These are phyloP conservation scores for Rattus norvegicus DNA, from an alignment of 2,113 vertebrate species.

Conservation along the genomic window DNA sequence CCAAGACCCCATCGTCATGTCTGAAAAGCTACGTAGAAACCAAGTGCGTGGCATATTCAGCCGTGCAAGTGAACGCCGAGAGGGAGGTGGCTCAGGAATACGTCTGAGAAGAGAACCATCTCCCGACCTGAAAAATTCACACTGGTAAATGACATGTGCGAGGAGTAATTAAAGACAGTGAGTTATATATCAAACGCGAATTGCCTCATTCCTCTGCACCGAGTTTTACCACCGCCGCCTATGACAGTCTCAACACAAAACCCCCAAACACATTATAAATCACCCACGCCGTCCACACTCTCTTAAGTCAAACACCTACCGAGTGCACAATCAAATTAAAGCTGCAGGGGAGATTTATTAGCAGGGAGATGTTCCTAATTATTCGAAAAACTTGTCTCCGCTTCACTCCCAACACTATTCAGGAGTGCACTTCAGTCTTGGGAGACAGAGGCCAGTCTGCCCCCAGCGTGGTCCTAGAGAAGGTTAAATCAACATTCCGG, in stretches of 20 bases:
- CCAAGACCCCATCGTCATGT: neutral
- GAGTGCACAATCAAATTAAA: conserved; percentile 82
- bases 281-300: conserved; percentile 45
- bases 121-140: conserved; percentile 41
- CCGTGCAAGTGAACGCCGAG: conserved; percentile 25
- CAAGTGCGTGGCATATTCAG: neutral
- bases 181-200: conserved; percentile 69
- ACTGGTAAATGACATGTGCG: conserved; percentile 64
- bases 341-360: conserved; percentile 86
- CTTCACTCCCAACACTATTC: conserved; percentile 75
- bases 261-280: conserved; percentile 84
- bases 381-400: conserved; percentile 81
- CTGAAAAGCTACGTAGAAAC: neutral
- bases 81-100: neutral
- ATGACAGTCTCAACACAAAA: conserved; percentile 68
- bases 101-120: conserved; percentile 60
- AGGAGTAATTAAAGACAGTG: conserved; percentile 80
- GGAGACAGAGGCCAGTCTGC: conserved; percentile 38
- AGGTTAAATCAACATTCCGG: conserved; percentile 50
- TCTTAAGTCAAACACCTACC: conserved; percentile 80
- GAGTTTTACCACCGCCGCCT: conserved; percentile 81
- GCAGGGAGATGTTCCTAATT: conserved; percentile 84
- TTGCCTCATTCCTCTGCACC: conserved; percentile 75
- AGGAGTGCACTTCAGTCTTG: conserved; percentile 69
- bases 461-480: conserved; percentile 43